phyloP scores from a whole-genome alignment of 2,113 vertebrate species.

The Polypterus senegalus region DNA sequence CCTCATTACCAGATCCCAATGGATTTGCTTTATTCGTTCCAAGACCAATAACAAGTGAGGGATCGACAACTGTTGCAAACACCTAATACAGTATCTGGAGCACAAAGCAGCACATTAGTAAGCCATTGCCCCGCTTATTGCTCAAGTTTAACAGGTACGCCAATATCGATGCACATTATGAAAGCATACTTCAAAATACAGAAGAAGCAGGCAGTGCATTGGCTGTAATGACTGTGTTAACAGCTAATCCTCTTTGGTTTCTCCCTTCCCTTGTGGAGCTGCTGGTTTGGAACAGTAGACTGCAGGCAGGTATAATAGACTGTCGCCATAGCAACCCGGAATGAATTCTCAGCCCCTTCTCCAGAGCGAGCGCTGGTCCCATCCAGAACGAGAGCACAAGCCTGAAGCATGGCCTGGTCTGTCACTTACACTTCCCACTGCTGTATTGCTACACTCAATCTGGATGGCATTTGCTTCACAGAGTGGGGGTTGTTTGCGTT shows the following conservation, averaged over 20 bases:
- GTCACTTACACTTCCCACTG: slow-evolving; percentile 6
- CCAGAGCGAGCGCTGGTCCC: slow-evolving; percentile 8
- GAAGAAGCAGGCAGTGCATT: neutral
- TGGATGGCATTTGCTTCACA: neutral
- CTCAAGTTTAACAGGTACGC: too few species aligned
- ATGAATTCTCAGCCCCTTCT: slow-evolving; percentile 15
- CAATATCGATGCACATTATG: too few species aligned
- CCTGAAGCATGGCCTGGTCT: slow-evolving; percentile 4
- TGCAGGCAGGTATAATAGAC: slow-evolving; percentile 17
- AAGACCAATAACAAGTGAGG: too few species aligned
- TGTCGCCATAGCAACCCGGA: slow-evolving; percentile 18
- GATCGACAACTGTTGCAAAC: too few species aligned
- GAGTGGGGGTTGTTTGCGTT: too few species aligned
- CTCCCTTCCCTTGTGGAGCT: slow-evolving; percentile 12
- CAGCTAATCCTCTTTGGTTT: slow-evolving; percentile 13
- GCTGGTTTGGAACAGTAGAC: slow-evolving; percentile 16
- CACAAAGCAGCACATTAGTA: too few species aligned
- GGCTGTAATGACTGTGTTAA: slow-evolving; percentile 9
- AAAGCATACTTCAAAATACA: neutral
- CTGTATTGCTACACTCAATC: neutral
- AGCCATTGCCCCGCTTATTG: too few species aligned
- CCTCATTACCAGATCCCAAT: too few species aligned
- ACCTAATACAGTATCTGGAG: too few species aligned
- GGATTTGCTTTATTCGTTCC: too few species aligned
- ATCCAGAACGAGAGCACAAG: slow-evolving; percentile 1